phyloP scores from a whole-genome alignment of 2,797 vertebrate species.

The Anabas testudineus region DNA sequence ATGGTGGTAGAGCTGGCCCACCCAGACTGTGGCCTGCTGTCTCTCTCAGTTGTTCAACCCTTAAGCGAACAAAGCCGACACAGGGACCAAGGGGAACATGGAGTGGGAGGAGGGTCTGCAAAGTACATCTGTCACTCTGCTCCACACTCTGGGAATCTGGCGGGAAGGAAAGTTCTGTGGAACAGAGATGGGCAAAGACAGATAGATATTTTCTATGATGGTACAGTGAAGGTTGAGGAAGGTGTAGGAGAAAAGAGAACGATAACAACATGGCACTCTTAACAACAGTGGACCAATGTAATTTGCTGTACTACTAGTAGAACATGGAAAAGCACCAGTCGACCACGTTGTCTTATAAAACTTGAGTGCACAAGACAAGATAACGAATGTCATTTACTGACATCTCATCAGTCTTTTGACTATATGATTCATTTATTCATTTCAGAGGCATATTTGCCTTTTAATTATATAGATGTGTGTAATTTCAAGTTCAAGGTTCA shows the following conservation, averaged over 20 bases:
- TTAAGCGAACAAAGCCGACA: constrained; percentile 78
- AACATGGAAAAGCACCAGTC: constrained; percentile 59
- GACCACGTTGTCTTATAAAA: constrained; percentile 46
- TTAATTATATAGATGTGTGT: background rate
- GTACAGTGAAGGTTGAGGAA: background rate
- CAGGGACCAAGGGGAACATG: constrained; percentile 50
- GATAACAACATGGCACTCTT: background rate
- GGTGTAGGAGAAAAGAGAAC: background rate
- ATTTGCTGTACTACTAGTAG: constrained; percentile 9
- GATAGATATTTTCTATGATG: constrained; percentile 31
- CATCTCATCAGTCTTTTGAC: background rate
- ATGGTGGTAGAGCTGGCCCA: constrained; percentile 77
- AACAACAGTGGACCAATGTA: constrained; percentile 8
- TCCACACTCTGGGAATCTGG: constrained; percentile 64
- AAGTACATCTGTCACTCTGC: constrained; percentile 82
- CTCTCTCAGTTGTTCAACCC: constrained; percentile 71
- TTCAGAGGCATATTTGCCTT: background rate
- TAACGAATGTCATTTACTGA: constrained; percentile 29
- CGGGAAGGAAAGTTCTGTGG: constrained; percentile 46
- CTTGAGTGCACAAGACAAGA: background rate
- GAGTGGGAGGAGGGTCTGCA: constrained; percentile 40
- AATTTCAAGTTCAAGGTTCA: too few relatives aligned
- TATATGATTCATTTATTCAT: background rate
- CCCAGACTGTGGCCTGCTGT: constrained; percentile 84
- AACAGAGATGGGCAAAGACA: constrained; percentile 33